Base-by-base conservation (phyloP, 2,888 invertebrate species). In the Oeneis ivallda region DNA sequence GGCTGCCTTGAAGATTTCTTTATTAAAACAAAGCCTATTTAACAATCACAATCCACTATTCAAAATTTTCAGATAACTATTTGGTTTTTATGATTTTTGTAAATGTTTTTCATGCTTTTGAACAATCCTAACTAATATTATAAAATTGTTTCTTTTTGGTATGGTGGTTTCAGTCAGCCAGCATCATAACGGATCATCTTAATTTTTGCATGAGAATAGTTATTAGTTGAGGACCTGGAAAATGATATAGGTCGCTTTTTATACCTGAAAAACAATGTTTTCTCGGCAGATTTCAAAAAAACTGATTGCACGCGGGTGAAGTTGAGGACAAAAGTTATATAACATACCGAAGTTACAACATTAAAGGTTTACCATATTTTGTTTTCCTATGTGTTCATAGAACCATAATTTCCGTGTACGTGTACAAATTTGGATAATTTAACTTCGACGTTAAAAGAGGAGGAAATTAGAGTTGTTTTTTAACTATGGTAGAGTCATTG, bases 351-450 rank as follows among this genome's bases (percentile, higher is more conserved):
- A 9, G 7, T 37, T 37, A 37, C 37, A 43, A 4, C 41, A 60
- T 65, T 7, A 49, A 5, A 52, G 32, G 11, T 52, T 13, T 32
- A 1, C 32, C 11, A 52, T 15, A 17, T 17, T 52, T 52, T 11
- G 13, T 26, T 49, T 19, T 17, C 15, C 9, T n/a, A 52, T 52
- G 26, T 32, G 9, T 32, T 26, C 37, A n/a, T 17, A 10, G 19
- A 10, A 39, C 11, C 32, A 58, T 45, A 58, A 45, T 58, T 58
- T 58, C 47, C 58, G 58, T 45, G 34, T 58, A 34, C 58, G 58
- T 47, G 58, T 32, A 47, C 34, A 9, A 34, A 45, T 47, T 34
- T 58, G 15, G 15, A 19, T 56, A 56, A 53, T 34, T 56, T 34
- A 17, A 58, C 34, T 47, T 15, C 15, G 6, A 34, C 13, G 11